Evolutionary conservation across 2,888 invertebrate genomes (phyloP).

Genomic region (Ectemnius lituratus): DNA sequence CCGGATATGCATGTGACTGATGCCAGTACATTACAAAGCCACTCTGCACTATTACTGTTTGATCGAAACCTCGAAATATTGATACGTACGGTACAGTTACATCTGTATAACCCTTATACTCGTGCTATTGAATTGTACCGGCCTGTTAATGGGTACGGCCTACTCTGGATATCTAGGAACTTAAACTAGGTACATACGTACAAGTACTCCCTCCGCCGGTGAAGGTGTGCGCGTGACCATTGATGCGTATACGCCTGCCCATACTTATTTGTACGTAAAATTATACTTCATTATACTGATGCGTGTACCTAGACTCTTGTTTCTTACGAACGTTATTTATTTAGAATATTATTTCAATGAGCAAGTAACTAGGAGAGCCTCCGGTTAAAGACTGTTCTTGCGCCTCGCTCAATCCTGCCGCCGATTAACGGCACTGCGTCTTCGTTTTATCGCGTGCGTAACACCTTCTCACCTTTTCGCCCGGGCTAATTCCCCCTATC

Average conservation of each 20-base stretch:
- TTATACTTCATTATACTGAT: slow-evolving; percentile 60
- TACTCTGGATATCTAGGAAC: not conserved
- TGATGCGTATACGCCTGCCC: slow-evolving; percentile 34
- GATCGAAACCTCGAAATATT: too few species aligned
- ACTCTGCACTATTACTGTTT: too few species aligned
- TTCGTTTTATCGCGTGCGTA: slow-evolving; percentile 12
- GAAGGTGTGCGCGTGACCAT: slow-evolving; percentile 39
- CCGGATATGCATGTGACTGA: too few species aligned
- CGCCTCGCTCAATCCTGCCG: slow-evolving; percentile 25
- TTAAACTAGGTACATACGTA: too few species aligned
- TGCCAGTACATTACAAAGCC: too few species aligned
- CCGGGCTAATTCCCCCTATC: slow-evolving; percentile 6
- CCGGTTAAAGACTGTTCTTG: slow-evolving; percentile 45
- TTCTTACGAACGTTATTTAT: slow-evolving; percentile 69
- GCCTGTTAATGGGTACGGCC: not conserved
- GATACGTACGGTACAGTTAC: too few species aligned
- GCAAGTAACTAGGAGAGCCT: slow-evolving; percentile 66
- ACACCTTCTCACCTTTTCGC: too few species aligned
- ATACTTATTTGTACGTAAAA: slow-evolving; percentile 62
- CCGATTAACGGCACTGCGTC: slow-evolving; percentile 9
- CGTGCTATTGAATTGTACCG: too few species aligned
- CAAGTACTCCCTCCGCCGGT: too few species aligned
- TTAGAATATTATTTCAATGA: slow-evolving; percentile 74
- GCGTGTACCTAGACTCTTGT: slow-evolving; percentile 60
- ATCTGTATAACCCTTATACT: too few species aligned